A percentile compares a stretch with the other conserved stretches of the same genome.
phyloP scores from a whole-genome alignment of 2,113 vertebrate species.

The Petroica traversi region DNA sequence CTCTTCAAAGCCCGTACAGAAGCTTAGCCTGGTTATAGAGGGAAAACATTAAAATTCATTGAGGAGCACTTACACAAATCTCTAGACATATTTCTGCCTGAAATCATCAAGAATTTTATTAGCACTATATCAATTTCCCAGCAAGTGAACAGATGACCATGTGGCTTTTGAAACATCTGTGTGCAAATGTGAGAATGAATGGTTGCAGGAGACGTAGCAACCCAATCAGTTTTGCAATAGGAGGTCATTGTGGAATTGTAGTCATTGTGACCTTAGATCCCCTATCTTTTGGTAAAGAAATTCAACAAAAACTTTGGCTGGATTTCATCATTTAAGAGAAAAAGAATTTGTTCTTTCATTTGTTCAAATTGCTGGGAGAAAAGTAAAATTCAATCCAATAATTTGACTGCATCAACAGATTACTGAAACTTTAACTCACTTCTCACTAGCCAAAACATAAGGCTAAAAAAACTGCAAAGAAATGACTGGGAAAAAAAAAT shows the following conservation, averaged over 20 bases:
- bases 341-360: neutral
- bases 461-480: neutral
- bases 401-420: neutral
- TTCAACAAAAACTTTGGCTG: neutral
- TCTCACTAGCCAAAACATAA: neutral
- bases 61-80: neutral
- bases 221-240: neutral
- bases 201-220: neutral
- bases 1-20: neutral
- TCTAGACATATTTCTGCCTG: neutral
- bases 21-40: neutral
- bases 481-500: neutral
- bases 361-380: neutral
- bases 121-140: neutral
- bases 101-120: neutral
- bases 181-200: neutral
- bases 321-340: neutral
- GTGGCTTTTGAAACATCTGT: neutral
- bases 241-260: neutral
- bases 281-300: neutral
- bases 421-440: neutral
- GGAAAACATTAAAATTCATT: neutral
- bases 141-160: neutral
- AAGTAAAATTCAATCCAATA: neutral
- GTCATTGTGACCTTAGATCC: neutral